A percentile compares a stretch with the other conserved stretches of the same genome.
These are phyloP conservation scores for Mnemiopsis leidyi DNA, from an alignment of 37 sponge, comb jelly and placozoan species.

Conservation along the genomic window DNA sequence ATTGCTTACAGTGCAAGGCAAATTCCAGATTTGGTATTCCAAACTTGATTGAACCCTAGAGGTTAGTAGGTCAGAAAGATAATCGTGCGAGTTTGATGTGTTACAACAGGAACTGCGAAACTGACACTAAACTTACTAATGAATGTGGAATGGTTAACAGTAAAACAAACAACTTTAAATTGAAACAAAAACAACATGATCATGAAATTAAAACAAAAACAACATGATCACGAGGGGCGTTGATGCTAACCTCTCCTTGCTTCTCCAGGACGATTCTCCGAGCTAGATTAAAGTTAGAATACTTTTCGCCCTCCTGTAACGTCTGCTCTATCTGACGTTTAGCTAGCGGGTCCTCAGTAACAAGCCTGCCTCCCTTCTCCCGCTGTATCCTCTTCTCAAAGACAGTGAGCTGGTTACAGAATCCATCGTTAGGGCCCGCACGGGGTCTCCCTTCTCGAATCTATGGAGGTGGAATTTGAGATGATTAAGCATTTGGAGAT, in stretches of 20 bases:
- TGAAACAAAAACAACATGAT: background rate
- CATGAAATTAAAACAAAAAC: too few species aligned
- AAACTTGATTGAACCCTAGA: background rate
- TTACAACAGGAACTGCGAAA: too few species aligned
- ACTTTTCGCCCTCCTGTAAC: background rate
- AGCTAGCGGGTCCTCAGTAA: background rate
- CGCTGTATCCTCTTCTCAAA: background rate
- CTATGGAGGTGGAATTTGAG: background rate
- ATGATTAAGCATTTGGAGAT: too few species aligned
- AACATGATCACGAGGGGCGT: too few species aligned
- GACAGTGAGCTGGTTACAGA: constrained; percentile 37
- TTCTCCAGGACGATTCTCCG: background rate
- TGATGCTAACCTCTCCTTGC: background rate
- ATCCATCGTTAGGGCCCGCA: constrained; percentile 10
- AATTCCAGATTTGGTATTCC: background rate
- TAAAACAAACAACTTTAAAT: too few species aligned
- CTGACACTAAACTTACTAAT: too few species aligned
- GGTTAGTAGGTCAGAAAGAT: too few species aligned
- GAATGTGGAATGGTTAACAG: too few species aligned
- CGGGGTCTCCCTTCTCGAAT: background rate
- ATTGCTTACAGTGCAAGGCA: background rate
- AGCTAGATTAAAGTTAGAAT: background rate
- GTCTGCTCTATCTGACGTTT: background rate
- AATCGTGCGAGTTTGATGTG: too few species aligned
- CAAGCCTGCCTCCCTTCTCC: background rate